Evolutionary conservation across 2,797 vertebrate species (phyloP), one percentile per base, ranked within the genome.

Genomic region (Argyrosomus regius): DNA sequence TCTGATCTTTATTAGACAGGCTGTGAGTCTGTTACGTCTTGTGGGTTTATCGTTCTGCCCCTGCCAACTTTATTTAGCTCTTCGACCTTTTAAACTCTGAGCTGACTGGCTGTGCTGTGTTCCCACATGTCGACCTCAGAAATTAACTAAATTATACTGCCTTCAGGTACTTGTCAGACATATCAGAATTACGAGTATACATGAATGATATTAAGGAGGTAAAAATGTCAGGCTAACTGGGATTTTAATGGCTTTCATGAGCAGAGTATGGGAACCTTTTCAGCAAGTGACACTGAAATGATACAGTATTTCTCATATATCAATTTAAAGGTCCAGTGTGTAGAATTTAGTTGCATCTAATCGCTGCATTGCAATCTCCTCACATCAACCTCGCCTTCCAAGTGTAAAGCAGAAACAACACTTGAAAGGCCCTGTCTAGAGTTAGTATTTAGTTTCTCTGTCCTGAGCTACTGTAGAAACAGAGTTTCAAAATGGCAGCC

Each of bases 151-250:
- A 49, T 49, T 1, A 26, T 5, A 4, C 52, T 62, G 72, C 78
- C 78, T 69, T 66, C 35, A 18, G 62, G 84, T 72, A 58, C 62
- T 64, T 71, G 75, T 81, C 81, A 81, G 50, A 60, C 46, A 35
- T 10, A 46, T 53, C 24, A 48, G 49, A 57, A 46, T 52, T 66
- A 52, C 26, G 28, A 66, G 50, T 20, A 35, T 3, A 54, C 11
- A n/a, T 74, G 13, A 67, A 7, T 48, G 17, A 31, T 45, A 16
- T 26, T 14, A 53, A 52, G 31, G 31, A 43, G 28, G 18, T 66
- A 7, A 49, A 73, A 52, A 61, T 49, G 22, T 57, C 75, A 64
- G 9, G 20, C 70, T 59, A 22, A 43, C 24, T 13, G 10, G 41
- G 14, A 43, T 26, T 45, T 43, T 3, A 4, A 35, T 18, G 28